phyloP scores from a whole-genome alignment of 1,140 invertebrate species.

The Eumeta japonica region DNA sequence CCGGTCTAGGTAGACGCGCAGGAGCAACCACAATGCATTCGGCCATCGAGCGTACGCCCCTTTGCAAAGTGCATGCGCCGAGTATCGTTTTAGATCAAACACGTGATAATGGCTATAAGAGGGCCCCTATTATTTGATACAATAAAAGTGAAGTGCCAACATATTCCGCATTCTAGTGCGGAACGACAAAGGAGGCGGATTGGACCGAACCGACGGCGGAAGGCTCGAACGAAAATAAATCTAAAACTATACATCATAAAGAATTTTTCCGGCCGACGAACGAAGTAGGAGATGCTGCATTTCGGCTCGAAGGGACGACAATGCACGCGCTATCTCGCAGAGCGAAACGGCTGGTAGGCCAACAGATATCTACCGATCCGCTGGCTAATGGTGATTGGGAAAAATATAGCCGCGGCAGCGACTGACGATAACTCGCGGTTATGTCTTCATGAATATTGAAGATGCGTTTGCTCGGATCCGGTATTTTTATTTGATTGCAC shows the following conservation, averaged over 20 bases:
- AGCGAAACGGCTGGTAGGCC: conserved; percentile 38
- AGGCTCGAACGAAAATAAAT: no score
- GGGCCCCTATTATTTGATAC: conserved; percentile 57
- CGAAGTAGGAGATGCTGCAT: conserved; percentile 7
- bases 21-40: no score
- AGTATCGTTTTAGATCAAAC: conserved; percentile 58
- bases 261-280: no score
- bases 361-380: conserved; percentile 32
- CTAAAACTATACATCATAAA: no score
- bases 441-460: conserved; percentile 57
- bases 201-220: conserved; percentile 29
- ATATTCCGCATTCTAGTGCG: conserved; percentile 53
- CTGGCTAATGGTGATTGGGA: conserved; percentile 54
- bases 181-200: conserved; percentile 25
- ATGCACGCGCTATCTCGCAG: no score
- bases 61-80: conserved; percentile 25
- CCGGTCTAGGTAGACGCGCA: conserved; percentile 1
- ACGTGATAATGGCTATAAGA: conserved; percentile 55
- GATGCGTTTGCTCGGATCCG: conserved; percentile 35
- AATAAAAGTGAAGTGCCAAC: conserved; percentile 57
- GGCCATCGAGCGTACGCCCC: no score
- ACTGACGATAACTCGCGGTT: conserved; percentile 41
- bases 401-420: conserved; percentile 45
- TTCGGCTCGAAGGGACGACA: no score
- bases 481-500: conserved; percentile 41